Base-by-base conservation (phyloP, 2,888 invertebrate genomes). In the Acanthosepion lycidas region DNA sequence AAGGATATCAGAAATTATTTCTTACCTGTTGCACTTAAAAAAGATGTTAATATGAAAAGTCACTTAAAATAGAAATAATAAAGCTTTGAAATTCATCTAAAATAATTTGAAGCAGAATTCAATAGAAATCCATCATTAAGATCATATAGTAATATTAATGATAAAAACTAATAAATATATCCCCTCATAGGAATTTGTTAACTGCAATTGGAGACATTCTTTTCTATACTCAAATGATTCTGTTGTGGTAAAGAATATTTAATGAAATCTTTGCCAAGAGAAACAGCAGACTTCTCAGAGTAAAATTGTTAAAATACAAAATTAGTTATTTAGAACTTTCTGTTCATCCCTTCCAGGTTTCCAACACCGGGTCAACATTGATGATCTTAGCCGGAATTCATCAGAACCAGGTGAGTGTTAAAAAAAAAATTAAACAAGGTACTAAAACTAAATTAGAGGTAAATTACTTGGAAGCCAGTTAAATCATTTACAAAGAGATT, bases 291-390 rank as follows among this genome's bases (percentile, higher is more conserved):
- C 12, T 78, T 33, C 15, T n/a, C 78, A 33, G 78, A 78, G n/a
- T n/a, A 78, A n/a, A 33, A 78, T 78, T 4, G 15, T n/a, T 0
- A n/a, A 78, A 78, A 78, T 78, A n/a, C n/a, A 78, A 78, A 78
- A 78, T n/a, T 78, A 78, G 78, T 78, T n/a, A 78, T 78, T 78
- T 33, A 78, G n/a, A 78, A 78, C 9, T 78, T 78, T 78, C 78
- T 78, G 78, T 33, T 78, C 78, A n/a, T 78, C 33, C n/a, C 78
- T 78, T 78, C 78, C 33, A 78, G 78, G 78, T 78, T 78, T 78
- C 78, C 78, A 78, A 12, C 78, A 78, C n/a, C 78, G 78, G 78
- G 78, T 78, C 78, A 78, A 78, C 78, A 78, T 78, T n/a, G 78
- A 78, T 78, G 78, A 78, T 78, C 78, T 78, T 78, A 23, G n/a